A percentile compares a stretch with the other conserved stretches of the same genome.
Conservation (phyloP, 2,797 vertebrate genomes). For the Pseudochirops cupreus region DNA sequence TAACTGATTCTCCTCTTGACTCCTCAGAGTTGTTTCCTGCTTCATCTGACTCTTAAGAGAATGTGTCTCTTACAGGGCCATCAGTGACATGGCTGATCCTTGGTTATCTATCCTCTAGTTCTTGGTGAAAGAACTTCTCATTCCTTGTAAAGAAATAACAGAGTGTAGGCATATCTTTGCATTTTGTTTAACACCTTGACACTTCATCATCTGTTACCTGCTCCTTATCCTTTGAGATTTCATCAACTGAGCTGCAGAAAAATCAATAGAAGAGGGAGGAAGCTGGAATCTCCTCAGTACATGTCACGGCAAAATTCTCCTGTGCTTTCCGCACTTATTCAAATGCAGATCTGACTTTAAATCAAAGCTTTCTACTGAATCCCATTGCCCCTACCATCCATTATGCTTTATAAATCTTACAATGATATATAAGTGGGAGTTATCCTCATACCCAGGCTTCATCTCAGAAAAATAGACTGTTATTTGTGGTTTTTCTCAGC, state of each 20-base stretch:
- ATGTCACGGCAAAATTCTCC: not conserved
- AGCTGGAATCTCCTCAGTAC: not conserved
- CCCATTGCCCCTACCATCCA: not conserved
- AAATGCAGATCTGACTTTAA: not conserved
- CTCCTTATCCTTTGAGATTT: not conserved
- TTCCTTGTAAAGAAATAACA: not conserved
- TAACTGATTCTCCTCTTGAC: not conserved
- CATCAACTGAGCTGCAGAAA: not conserved
- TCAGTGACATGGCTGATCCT: not conserved
- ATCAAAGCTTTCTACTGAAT: not conserved
- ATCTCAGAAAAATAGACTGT: not conserved
- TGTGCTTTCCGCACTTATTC: not conserved
- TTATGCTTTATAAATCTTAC: not conserved
- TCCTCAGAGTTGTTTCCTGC: not conserved
- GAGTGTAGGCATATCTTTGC: not conserved
- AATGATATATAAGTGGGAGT: not conserved
- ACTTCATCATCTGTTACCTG: not conserved
- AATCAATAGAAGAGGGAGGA: not conserved
- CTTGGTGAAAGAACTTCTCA: not conserved
- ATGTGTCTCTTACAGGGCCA: not conserved
- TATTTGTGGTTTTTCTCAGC: not conserved
- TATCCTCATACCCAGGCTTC: not conserved
- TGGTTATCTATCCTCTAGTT: not conserved
- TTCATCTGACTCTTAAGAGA: not conserved
- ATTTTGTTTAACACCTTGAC: not conserved